Conservation (phyloP, 2,113 vertebrate genomes). For the Psilopsiagon aymara region DNA sequence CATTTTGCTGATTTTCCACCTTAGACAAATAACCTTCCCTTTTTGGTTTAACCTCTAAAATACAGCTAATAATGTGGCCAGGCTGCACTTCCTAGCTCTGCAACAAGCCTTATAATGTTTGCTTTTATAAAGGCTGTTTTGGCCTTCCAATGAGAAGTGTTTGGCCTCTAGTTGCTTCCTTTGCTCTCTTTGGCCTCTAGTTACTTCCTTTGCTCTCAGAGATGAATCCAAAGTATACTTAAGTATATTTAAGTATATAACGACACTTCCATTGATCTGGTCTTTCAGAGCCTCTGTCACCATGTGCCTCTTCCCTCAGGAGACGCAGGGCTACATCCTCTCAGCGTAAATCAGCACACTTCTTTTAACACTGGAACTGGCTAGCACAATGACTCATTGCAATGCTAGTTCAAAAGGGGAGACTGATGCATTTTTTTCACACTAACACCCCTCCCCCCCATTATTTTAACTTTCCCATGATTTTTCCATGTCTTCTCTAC, state of each 20-base stretch:
- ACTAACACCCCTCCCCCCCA: no score
- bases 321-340: neutral
- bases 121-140: neutral
- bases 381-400: neutral
- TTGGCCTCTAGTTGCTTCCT: neutral
- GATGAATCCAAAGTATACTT: neutral
- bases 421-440: neutral
- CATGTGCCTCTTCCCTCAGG: neutral
- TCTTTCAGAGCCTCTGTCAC: neutral
- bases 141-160: neutral
- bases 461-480: neutral
- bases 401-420: neutral
- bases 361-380: neutral
- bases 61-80: neutral
- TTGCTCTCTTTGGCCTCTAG: neutral
- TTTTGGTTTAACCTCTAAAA: conserved; percentile 12
- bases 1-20: neutral
- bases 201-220: neutral
- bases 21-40: neutral
- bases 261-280: neutral
- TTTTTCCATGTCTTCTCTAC: neutral
- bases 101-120: neutral
- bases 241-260: neutral
- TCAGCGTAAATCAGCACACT: neutral
- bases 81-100: neutral